Evolutionary conservation across 2,113 vertebrate genomes (phyloP).

Genomic region (Menura novaehollandiae): DNA sequence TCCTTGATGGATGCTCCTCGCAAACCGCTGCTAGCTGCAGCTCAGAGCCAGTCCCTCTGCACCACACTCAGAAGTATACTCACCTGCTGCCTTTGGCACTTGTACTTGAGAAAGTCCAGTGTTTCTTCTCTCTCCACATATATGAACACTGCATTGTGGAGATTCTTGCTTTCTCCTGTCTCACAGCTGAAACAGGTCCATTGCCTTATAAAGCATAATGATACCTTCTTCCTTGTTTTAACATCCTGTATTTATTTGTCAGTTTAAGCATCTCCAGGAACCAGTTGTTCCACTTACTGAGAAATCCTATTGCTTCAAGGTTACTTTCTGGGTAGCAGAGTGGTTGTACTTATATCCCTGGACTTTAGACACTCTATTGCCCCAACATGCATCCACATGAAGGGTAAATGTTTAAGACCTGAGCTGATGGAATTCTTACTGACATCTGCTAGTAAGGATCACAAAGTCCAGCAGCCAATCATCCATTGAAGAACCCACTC

Average conservation of each 20-base stretch:
- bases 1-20: neutral
- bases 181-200: neutral
- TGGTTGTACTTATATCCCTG: neutral
- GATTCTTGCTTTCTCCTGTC: neutral
- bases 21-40: neutral
- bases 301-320: neutral
- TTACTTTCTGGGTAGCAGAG: neutral
- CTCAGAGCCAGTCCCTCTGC: neutral
- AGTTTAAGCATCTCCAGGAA: neutral
- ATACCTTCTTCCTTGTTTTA: neutral
- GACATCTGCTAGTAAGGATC: neutral
- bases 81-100: neutral
- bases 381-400: neutral
- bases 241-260: neutral
- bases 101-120: neutral
- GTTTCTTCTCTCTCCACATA: neutral
- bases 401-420: neutral
- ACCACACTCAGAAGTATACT: neutral
- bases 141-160: neutral
- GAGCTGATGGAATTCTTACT: neutral
- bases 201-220: neutral
- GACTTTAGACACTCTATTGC: neutral
- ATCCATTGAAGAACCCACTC: neutral
- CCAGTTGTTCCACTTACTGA: neutral
- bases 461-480: neutral